A percentile compares a stretch with the other conserved stretches of the same genome.
phyloP scores from a whole-genome alignment of 2,113 vertebrate genomes.

The Melozone crissalis region DNA sequence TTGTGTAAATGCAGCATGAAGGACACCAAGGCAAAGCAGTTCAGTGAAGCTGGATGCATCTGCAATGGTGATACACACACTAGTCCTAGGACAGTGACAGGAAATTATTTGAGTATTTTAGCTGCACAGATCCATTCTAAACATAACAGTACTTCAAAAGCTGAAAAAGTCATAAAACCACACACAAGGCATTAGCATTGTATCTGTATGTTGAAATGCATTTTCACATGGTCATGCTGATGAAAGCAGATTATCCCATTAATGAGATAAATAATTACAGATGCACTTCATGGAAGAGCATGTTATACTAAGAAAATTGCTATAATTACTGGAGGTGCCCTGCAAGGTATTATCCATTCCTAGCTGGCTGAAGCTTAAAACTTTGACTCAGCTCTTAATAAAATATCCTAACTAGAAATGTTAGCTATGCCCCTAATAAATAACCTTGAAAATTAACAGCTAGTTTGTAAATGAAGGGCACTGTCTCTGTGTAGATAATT shows the following conservation, averaged over 20 bases:
- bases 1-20: background rate
- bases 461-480: background rate
- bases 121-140: background rate
- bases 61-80: background rate
- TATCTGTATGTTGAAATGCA: background rate
- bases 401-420: background rate
- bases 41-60: background rate
- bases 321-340: conserved; percentile 14
- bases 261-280: conserved; percentile 49
- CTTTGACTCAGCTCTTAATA: background rate
- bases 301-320: conserved; percentile 27
- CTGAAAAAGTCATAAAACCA: background rate
- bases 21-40: background rate
- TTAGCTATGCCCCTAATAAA: background rate
- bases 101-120: conserved; percentile 6
- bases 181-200: background rate
- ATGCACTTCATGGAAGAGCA: background rate
- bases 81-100: background rate
- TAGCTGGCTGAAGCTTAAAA: background rate
- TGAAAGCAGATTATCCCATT: conserved; percentile 40
- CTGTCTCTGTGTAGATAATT: background rate
- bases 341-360: background rate
- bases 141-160: background rate
- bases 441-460: background rate
- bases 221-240: conserved; percentile 30